Base-by-base conservation (phyloP, 2,797 vertebrate genomes). In the Manis crassicaudata region DNA sequence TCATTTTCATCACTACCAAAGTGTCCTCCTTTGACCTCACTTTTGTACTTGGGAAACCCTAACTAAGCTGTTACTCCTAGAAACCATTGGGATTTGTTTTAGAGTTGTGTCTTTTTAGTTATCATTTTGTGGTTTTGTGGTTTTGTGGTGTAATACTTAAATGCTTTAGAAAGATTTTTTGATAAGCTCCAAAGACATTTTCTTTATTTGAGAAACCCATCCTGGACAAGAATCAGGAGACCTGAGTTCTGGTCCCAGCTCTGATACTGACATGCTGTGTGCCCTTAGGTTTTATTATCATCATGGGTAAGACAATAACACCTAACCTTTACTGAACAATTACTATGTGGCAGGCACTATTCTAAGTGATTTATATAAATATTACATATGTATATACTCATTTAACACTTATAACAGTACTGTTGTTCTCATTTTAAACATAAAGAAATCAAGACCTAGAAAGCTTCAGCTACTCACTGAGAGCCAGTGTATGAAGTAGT, bases 101-200 rank as follows among this genome's bases (percentile, higher is more conserved):
- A 88, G 25, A 20, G 37, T 54, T 87, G n/a, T 89, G 27, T 87
- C 18, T 70, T 96, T 93, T 87, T 91, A 85, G 54, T 82, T 87
- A 54, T 25, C 20, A 43, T 82, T 77, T 87, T 96, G 62, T 92
- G 77, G 32, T 70, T 93, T 93, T 81, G 50, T 96, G 50, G 65
- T 67, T 40, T 40, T 40, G 37, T 40, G 37, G 70, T 56, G 16
- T 17, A 88, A 63, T 76, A n/a, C 14, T 76, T 81, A 90, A 62
- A 46, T 81, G 52, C 35, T 27, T 82, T 90, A 91, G 58, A 81
- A 80, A 90, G n/a, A 77, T 52, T 63, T 88, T 90, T 91, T 50
- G 32, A 82, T 87, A 75, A 82, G 11, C 46, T 70, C 35, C 7
- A 63, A 70, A 63, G 60, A 70, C 32, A 70, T 88, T 77, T 93